Conservation (phyloP, 2,888 invertebrate species). For the Rotaria socialis region DNA sequence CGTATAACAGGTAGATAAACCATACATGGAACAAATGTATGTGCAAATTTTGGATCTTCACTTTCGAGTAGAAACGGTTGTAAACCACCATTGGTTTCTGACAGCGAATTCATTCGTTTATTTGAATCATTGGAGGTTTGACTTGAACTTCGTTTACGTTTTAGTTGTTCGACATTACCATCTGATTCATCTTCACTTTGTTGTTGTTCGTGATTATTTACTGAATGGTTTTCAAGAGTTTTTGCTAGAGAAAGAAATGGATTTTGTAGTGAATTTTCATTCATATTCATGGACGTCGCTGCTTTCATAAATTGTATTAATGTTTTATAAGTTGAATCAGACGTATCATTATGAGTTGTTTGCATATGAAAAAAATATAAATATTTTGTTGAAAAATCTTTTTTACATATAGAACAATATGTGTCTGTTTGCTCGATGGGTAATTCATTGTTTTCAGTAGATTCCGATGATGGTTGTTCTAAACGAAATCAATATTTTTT, state of each 20-base stretch:
- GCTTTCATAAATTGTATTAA: constrained; percentile 32
- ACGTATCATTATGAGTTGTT: constrained; percentile 53
- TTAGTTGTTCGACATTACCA: not conserved
- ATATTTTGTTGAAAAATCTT: constrained; percentile 60
- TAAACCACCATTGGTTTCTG: constrained; percentile 63
- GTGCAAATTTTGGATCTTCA: constrained; percentile 49
- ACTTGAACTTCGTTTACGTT: constrained; percentile 29
- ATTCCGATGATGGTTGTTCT: not conserved
- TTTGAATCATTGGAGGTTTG: not conserved
- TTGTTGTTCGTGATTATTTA: not conserved
- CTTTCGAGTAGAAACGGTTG: constrained; percentile 70
- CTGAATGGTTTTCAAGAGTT: not conserved
- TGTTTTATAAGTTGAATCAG: not conserved
- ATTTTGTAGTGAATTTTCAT: not conserved
- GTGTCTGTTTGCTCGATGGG: constrained; percentile 1
- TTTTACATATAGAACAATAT: constrained; percentile 48
- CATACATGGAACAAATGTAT: constrained; percentile 78
- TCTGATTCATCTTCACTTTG: constrained; percentile 9
- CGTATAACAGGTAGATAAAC: constrained; percentile 88
- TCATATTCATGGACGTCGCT: not conserved
- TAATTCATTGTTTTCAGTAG: not conserved
- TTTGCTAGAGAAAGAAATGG: constrained; percentile 14
- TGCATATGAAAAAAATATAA: constrained; percentile 58
- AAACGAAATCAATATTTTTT: no score
- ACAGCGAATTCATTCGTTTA: not conserved